Evolutionary conservation across 2,888 invertebrate genomes (phyloP).

Genomic region (Seladonia tumulorum): DNA sequence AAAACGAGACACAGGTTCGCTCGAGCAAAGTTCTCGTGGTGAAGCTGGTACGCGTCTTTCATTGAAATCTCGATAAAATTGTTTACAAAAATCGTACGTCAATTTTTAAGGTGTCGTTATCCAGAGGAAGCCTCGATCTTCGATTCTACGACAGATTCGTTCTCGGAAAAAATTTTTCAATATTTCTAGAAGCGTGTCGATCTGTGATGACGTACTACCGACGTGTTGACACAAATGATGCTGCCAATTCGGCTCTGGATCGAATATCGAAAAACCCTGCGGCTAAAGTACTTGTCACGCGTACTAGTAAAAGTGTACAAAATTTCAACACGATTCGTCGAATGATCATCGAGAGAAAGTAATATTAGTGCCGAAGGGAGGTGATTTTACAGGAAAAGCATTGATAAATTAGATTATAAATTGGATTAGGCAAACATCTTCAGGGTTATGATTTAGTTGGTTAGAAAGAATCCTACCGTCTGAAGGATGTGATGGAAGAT

Average conservation of each 20-base stretch:
- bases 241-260: not conserved
- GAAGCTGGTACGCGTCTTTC: no score
- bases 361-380: no score
- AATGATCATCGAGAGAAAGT: not conserved
- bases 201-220: not conserved
- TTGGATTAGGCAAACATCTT: no score
- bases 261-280: not conserved
- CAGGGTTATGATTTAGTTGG: not conserved
- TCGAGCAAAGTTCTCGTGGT: no score
- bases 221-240: no score
- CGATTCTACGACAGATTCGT: not conserved
- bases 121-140: not conserved
- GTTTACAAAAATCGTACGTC: no score
- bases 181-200: not conserved
- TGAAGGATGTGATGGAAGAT: conserved; percentile 75
- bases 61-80: no score
- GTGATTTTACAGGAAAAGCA: no score
- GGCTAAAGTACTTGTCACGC: not conserved
- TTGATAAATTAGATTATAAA: no score
- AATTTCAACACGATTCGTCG: not conserved
- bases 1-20: not conserved
- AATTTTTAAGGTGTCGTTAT: not conserved
- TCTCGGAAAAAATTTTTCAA: not conserved
- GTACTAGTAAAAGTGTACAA: not conserved
- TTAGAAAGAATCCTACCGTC: conserved; percentile 69